Evolutionary conservation across 2,797 vertebrate species (phyloP).

Genomic region (Capromys pilorides): DNA sequence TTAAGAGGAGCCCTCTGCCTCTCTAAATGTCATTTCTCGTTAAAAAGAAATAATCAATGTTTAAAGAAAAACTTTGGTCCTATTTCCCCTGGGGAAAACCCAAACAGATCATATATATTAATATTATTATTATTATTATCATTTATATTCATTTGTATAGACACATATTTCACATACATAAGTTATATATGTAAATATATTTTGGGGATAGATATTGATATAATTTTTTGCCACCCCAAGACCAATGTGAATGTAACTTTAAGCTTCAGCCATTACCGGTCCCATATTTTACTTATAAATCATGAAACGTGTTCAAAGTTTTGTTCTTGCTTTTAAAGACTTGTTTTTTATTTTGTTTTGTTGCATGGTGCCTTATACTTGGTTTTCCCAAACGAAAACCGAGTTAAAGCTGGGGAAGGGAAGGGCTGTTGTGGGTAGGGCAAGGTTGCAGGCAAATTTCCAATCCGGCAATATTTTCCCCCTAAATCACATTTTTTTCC

Average conservation of each 20-base stretch:
- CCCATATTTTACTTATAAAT: not conserved
- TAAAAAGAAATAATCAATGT: not conserved
- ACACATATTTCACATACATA: not conserved
- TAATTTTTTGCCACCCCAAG: not conserved
- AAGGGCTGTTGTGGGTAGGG: not conserved
- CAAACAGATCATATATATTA: not conserved
- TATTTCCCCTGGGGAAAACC: not conserved
- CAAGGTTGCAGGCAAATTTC: not conserved
- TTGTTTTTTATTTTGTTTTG: not conserved
- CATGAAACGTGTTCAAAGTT: not conserved
- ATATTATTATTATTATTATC: no score
- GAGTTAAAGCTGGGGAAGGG: not conserved
- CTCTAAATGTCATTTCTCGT: constrained; percentile 20
- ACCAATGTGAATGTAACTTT: not conserved
- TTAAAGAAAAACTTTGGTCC: constrained; percentile 15
- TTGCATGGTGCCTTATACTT: not conserved
- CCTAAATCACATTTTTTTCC: not conserved
- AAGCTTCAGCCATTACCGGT: not conserved
- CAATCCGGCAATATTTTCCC: not conserved
- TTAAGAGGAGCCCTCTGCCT: constrained; percentile 24
- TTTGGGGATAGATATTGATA: not conserved
- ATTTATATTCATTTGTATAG: no score
- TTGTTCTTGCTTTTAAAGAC: not conserved
- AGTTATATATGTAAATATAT: no score
- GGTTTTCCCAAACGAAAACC: constrained; percentile 21